Base-by-base conservation (phyloP, 2,113 vertebrate species). In the Aramus guarauna region DNA sequence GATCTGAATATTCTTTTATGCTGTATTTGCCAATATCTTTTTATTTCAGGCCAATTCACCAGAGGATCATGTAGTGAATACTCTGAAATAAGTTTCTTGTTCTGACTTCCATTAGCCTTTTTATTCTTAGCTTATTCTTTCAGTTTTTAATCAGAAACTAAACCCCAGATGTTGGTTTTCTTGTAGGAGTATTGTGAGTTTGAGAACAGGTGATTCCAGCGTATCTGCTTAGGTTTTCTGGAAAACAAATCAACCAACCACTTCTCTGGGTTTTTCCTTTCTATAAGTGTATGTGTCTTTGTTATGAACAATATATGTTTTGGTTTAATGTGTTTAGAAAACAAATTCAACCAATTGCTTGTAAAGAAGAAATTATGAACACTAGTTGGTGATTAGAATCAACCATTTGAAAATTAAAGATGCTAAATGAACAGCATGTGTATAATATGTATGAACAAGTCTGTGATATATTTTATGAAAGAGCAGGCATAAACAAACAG, bases 1-100 rank as follows among this genome's bases (percentile, higher is more conserved):
- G 37, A 72, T 88, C 58, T 67, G 64, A 73, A 76, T 77, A 41
- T 66, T 87, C n/a, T 76, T 77, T 11, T 62, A 15, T 69, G 45
- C 56, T 85, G 3, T 80, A 53, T 96, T 90, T 90, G 87, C 77
- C 78, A 81, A 50, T 88, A 77, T 50, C 32, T 92, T 88, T 96
- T 86, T 78, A 73, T 97, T 97, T 88, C 96, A 97, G 95, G 88
- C 68, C 32, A 82, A 11, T 93, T 96, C 84, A 81, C 52, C 72
- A 90, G 52, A 1, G 75, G 58, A 91, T 85, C 43, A 43, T 29
- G 39, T 90, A 92, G 78, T 71, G 66, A 92, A 94, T 67, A 60
- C 37, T 83, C 81, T 88, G 81, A 95, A 97, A 91, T 43, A 69
- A 85, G 47, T 91, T 94, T 95, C 58, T 83, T 96, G 71, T 80